Percentiles rank a stretch among this genome's conserved stretches.
These are phyloP conservation scores for Drosophila willistoni DNA, from an alignment of 1,140 invertebrate species.

Conservation along the genomic window DNA sequence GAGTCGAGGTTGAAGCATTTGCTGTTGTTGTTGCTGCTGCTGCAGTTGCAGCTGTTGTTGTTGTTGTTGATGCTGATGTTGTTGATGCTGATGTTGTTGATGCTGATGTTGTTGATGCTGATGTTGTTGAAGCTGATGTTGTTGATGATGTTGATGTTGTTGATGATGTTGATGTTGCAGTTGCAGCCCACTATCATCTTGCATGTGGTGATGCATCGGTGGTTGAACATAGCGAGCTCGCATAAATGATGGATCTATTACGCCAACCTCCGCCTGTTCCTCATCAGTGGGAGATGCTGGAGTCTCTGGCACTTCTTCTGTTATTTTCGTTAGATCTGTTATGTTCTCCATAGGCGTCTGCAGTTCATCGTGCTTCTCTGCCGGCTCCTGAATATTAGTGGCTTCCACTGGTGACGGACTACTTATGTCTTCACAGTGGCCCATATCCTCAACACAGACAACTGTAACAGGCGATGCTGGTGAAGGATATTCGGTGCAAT, in stretches of 20 bases:
- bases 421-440: slow-evolving; percentile 1
- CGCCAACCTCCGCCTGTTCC: slow-evolving; percentile 28
- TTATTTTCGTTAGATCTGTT: background rate
- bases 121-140: background rate
- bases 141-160: background rate
- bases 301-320: slow-evolving; percentile 37
- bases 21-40: slow-evolving; percentile 1
- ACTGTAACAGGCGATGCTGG: slow-evolving; percentile 41
- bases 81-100: background rate
- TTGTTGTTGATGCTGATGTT: background rate
- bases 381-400: background rate
- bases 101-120: background rate
- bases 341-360: background rate
- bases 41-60: background rate
- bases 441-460: slow-evolving; percentile 28
- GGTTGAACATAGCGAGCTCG: slow-evolving; percentile 1
- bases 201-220: background rate
- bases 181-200: background rate
- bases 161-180: background rate
- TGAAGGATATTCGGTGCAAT: background rate
- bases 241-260: slow-evolving; percentile 23
- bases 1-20: background rate
- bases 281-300: slow-evolving; percentile 63
- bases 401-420: slow-evolving; percentile 1
- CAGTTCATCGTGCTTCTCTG: slow-evolving; percentile 1